Evolutionary conservation across 2,797 vertebrate species (phyloP), one percentile per base, ranked within the genome.

Genomic region (Rallus crepitans): DNA sequence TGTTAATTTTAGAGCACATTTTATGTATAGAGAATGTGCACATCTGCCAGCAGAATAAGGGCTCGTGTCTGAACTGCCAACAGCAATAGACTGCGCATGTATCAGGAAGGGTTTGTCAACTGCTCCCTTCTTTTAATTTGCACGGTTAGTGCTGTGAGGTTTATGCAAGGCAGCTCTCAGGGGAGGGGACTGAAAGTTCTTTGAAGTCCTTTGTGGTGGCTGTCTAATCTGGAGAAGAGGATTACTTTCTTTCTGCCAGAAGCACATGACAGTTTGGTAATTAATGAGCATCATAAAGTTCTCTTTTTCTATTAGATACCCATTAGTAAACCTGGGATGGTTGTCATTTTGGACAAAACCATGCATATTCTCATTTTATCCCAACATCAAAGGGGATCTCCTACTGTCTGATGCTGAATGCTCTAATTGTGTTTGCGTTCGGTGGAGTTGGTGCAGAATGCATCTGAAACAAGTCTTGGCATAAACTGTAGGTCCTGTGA

Each of bases 301-400:
- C 98, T 98, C 98, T 99, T 98, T 98, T 99, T 99, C 98, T 99
- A 99, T 99, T 99, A 99, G 99, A 98, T 99, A 98, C 98, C 99
- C 99, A 99, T 99, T 99, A 99, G 99, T 98, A 99, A 99, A 99
- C 98, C 98, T 98, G 98, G 98, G 98, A 99, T 98, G 98, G 98
- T 98, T 99, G 99, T 99, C 98, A 99, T 99, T 99, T 99, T 99
- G 98, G 98, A 99, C 99, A 99, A 99, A 99, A 99, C 99, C 99
- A 98, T 98, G 99, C 98, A 98, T 98, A 98, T 99, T 98, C 98
- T 98, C 98, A 98, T 99, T 99, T 99, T 99, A 99, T 99, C 98
- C 98, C 97, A 97, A 99, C 99, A 99, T 99, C 99, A 99, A 99
- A 99, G 98, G 98, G 98, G 98, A 98, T 99, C 98, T 99, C 99